A percentile compares a stretch with the other conserved stretches of the same genome.
phyloP scores from a whole-genome alignment of 2,797 vertebrate species.

The Cheirogaleus major region DNA sequence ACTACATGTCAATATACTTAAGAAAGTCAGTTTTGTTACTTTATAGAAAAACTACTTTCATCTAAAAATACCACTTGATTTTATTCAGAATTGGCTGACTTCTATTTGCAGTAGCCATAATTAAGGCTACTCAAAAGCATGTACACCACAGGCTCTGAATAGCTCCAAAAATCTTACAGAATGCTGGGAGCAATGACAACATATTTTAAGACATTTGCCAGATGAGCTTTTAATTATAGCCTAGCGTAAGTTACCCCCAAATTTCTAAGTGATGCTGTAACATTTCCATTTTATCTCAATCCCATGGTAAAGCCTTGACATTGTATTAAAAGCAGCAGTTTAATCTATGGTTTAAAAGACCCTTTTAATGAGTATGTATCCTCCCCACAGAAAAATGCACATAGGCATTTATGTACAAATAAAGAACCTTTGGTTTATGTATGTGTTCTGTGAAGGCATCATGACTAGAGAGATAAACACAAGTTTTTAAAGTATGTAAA shows the following conservation, averaged over 20 bases:
- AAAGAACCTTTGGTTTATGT: background rate
- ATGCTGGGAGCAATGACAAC: conserved; percentile 6
- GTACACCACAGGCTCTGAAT: background rate
- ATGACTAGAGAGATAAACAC: background rate
- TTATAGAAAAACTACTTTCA: conserved; percentile 23
- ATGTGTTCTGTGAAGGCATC: background rate
- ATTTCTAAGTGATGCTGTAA: conserved; percentile 15
- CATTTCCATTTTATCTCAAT: conserved; percentile 29
- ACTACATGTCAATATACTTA: conserved; percentile 10
- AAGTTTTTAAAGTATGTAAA: background rate
- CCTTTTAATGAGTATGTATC: background rate
- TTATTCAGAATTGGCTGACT: conserved; percentile 42
- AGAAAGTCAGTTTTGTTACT: conserved; percentile 8
- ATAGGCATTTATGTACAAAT: background rate
- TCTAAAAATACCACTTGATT: conserved; percentile 43
- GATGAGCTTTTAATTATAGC: conserved; percentile 30
- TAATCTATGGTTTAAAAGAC: background rate
- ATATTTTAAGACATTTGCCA: conserved; percentile 5
- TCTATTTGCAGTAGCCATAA: conserved; percentile 33
- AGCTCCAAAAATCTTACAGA: conserved; percentile 29
- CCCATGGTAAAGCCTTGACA: background rate
- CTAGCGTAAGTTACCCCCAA: background rate
- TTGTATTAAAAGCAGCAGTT: conserved; percentile 16
- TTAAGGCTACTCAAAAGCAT: conserved; percentile 33
- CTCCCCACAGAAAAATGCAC: background rate